These are phyloP conservation scores for Bombyx mandarina DNA, from an alignment of 1,140 invertebrate genomes.

Conservation along the genomic window DNA sequence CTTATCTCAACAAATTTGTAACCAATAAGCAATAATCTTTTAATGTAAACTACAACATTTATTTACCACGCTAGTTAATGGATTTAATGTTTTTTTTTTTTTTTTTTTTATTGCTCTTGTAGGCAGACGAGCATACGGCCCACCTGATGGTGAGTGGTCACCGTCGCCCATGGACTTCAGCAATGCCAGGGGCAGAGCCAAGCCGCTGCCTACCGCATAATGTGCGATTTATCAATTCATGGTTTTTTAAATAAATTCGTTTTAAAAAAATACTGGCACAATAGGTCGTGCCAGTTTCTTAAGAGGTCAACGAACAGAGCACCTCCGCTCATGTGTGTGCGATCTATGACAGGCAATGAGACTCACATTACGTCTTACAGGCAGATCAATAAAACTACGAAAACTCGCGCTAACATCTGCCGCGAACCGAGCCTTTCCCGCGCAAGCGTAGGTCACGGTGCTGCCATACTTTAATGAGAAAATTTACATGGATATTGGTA, in stretches of 20 bases:
- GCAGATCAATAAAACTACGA: slow-evolving; percentile 11
- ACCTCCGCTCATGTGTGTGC: neutral
- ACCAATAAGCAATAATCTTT: neutral
- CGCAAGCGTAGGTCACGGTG: slow-evolving; percentile 3
- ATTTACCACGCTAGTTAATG: no score
- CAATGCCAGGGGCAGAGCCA: no score
- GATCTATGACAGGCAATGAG: slow-evolving; percentile 8
- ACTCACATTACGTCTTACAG: slow-evolving; percentile 3
- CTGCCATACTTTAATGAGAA: neutral
- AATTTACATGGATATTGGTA: no score
- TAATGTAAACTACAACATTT: neutral
- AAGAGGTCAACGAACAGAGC: neutral
- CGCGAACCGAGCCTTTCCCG: neutral
- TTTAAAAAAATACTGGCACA: neutral
- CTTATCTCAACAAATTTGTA: neutral
- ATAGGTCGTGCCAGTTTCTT: no score
- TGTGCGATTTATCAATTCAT: no score
- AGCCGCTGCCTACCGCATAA: no score
- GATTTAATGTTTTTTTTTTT: no score
- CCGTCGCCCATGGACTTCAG: no score
- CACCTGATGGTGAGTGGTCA: no score
- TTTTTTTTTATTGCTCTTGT: no score
- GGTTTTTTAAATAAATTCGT: neutral
- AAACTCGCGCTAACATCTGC: slow-evolving; percentile 4
- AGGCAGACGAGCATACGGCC: no score